Base-by-base conservation (phyloP, 2,113 vertebrate species). In the Lasiurus borealis region DNA sequence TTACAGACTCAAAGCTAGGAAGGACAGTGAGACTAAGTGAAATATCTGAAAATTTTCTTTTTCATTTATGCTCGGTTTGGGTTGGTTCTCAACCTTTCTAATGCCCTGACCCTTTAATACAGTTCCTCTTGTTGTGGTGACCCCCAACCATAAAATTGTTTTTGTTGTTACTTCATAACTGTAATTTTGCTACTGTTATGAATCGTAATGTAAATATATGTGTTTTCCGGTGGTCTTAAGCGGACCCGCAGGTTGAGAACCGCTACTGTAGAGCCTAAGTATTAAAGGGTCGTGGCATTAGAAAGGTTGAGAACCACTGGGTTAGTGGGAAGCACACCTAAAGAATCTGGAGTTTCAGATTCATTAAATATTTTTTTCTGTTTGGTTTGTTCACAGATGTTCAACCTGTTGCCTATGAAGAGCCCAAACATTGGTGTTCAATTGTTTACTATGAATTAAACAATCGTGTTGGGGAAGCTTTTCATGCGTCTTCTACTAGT, bases 371-470 rank as follows among this genome's bases (percentile, higher is more conserved):
- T 85, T 76, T 88, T 80, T 84, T 85, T 90, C 29, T 87, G 6
- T 95, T 90, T 96, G 62, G 31, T 98, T 96, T 25, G 76, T 98
- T 98, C 36, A 48, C 98, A 99, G 99, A 99, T 98, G 99, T 99
- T 88, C 99, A 99, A 64, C 99, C 99, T 13, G 99, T 99, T 97
- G 99, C 99, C 97, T 99, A 99, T 66, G 99, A 99, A 95, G 99
- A 99, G 82, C 99, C 99, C 57, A 99, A 99, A 93, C 99, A 99
- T 98, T 99, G 99, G 99, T 99, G 99, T 98, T 99, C 99, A n/a
- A 99, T 99, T 90, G 99, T 99, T 93, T 99, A 99, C 98, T 99
- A 99, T 10, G 99, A 99, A 97, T 98, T 99, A 95, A 99, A 99
- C 95, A 99, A 99, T 91, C 99, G 99, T 34, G 99, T 99, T 40